Percentiles rank a stretch among this genome's conserved stretches.
phyloP scores from a whole-genome alignment of 2,888 invertebrate genomes.

The Lydus trimaculatus region DNA sequence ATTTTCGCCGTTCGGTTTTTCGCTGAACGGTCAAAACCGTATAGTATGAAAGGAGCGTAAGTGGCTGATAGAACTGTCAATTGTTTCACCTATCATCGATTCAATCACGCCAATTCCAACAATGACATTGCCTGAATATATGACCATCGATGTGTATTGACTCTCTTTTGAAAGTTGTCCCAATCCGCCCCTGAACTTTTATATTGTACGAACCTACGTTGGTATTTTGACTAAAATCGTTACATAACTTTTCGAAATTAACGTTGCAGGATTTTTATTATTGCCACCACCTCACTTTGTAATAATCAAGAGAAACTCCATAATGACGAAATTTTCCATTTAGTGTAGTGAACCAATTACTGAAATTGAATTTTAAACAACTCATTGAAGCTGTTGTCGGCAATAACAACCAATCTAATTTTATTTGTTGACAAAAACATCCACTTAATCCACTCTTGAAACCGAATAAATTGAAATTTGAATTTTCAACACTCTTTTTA shows the following conservation, averaged over 20 bases:
- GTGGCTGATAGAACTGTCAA: too few relatives aligned
- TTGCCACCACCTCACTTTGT: not conserved
- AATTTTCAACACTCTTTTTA: not conserved
- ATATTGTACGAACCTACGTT: not conserved
- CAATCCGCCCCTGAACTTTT: not conserved
- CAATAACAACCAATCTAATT: slow-evolving; percentile 6
- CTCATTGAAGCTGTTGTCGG: slow-evolving; percentile 7
- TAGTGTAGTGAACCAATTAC: slow-evolving; percentile 1
- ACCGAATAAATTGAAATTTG: slow-evolving; percentile 1
- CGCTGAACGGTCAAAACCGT: too few relatives aligned
- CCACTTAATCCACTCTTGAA: slow-evolving; percentile 5
- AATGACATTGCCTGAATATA: too few relatives aligned
- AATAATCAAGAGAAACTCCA: not conserved
- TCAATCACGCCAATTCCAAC: too few relatives aligned
- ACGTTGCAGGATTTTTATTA: not conserved
- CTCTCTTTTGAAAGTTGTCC: too few relatives aligned
- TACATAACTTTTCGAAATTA: not conserved
- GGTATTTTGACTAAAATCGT: not conserved
- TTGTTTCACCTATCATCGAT: too few relatives aligned
- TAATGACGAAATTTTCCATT: not conserved
- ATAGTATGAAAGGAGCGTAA: too few relatives aligned
- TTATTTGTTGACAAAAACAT: slow-evolving; percentile 5
- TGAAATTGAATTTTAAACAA: slow-evolving; percentile 7
- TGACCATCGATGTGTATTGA: too few relatives aligned
- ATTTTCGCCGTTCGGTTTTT: too few relatives aligned